Base-by-base conservation (phyloP, 1,140 invertebrate genomes). In the Sesamia nonagrioides region DNA sequence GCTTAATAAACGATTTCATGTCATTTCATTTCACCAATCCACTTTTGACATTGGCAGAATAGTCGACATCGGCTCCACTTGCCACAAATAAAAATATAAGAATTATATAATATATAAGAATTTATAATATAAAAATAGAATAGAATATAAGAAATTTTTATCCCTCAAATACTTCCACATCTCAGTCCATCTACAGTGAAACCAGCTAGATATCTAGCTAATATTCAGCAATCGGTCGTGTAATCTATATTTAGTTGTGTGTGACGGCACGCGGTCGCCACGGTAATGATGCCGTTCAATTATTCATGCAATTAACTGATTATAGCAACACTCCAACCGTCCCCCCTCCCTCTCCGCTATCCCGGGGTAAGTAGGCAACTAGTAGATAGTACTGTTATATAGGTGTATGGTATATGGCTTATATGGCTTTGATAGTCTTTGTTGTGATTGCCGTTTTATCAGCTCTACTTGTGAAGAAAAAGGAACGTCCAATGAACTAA, bases 301-400 rank as follows among this genome's bases (percentile, higher is more conserved):
- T 92, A 93, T 93, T 92, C 92, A 93, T 92, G 92, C 91, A 92
- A 93, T 93, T 93, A 93, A 91, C 90, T 91, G 91, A 93, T 93
- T 93, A 93, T 92, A 88, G 89, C 91, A 85, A 89, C 88, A 89
- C 86, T 84, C 83, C 73, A 77, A 11, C 60, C 18, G 7, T 27
- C 60, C 60, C 58, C n/a, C 54, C n/a, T 13, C 4, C 6, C 54
- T 7, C 54, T 17, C 17, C 18, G 13, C 9, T n/a, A 13, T n/a
- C 45, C 11, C 13, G 4, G 15, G 9, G 45, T 69, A 69, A 69
- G 42, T 69, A 69, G 27, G 6, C 45, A 18, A 48, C n/a, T 21
- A 66, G 5, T 69, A 50, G 42, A 50, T 42, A 27, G 61, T 58
- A 15, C 1, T 8, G 42, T 0, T 50, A 6, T 15, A 11, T 60